Evolutionary conservation across 2,113 vertebrate genomes (phyloP).

Genomic region (Ophiodon elongatus): DNA sequence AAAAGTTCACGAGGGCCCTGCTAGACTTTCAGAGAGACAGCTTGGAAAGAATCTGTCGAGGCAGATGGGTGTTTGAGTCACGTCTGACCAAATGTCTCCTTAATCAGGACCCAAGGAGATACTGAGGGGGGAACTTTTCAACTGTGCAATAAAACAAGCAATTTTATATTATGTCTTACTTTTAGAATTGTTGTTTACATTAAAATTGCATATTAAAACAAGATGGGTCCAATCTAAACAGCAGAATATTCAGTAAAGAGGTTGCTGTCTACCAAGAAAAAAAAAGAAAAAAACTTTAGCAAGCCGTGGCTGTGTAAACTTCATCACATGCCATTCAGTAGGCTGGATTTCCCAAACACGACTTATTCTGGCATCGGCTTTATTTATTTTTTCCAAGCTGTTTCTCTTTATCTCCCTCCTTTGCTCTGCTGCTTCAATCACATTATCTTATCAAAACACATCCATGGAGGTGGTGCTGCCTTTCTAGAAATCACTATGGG

Average conservation of each 20-base stretch:
- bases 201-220: slow-evolving; percentile 23
- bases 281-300: neutral
- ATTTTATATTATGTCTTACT: neutral
- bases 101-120: slow-evolving; percentile 26
- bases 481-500: slow-evolving; percentile 66
- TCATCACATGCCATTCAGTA: slow-evolving; percentile 48
- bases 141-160: neutral
- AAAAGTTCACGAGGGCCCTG: neutral
- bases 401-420: slow-evolving; percentile 69
- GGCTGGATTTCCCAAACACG: slow-evolving; percentile 58
- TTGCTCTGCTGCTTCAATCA: slow-evolving; percentile 70
- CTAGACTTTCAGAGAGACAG: slow-evolving; percentile 55
- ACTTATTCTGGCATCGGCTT: slow-evolving; percentile 55
- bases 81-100: slow-evolving; percentile 51
- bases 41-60: slow-evolving; percentile 41
- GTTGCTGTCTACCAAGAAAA: neutral
- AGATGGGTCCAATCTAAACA: slow-evolving; percentile 1
- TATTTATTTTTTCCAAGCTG: slow-evolving; percentile 64
- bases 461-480: slow-evolving; percentile 56
- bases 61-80: slow-evolving; percentile 54
- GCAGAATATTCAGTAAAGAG: slow-evolving; percentile 11
- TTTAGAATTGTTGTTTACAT: slow-evolving; percentile 2
- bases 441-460: slow-evolving; percentile 68
- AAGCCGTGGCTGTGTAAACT: slow-evolving; percentile 33
- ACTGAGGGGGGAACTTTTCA: slow-evolving; percentile 18